Conservation (phyloP, 2,113 vertebrate genomes). For the Pluvialis apricaria region DNA sequence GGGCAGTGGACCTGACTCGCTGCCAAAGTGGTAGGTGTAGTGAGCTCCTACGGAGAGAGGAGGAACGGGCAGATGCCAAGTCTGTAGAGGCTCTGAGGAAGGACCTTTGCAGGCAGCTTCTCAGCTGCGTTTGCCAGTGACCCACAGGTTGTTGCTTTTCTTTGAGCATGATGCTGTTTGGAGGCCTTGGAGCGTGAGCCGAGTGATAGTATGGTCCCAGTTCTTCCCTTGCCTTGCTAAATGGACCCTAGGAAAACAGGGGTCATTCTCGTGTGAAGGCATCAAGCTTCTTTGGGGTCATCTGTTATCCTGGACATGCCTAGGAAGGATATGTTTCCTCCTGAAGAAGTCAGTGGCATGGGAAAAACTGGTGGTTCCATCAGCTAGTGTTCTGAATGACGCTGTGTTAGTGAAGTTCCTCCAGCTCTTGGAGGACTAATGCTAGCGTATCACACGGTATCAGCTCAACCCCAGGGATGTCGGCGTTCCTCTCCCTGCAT, state of each 20-base stretch:
- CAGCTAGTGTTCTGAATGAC: not conserved
- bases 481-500: not conserved
- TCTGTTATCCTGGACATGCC: fast-evolving
- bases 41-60: not conserved
- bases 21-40: not conserved
- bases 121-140: not conserved
- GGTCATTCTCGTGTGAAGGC: not conserved
- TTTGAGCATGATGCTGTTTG: not conserved
- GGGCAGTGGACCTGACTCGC: not conserved
- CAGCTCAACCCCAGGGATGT: not conserved
- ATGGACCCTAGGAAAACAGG: not conserved
- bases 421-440: not conserved
- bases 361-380: not conserved
- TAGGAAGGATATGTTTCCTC: not conserved
- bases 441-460: not conserved
- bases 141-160: not conserved
- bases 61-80: not conserved
- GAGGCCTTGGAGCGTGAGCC: not conserved
- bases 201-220: fast-evolving
- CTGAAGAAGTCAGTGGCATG: not conserved
- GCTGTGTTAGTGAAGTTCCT: not conserved
- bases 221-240: not conserved
- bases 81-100: not conserved
- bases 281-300: not conserved
- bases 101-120: not conserved